Percentiles rank a stretch among this genome's conserved stretches.
phyloP scores from a whole-genome alignment of 2,888 invertebrate species.

The Gibbula magus region DNA sequence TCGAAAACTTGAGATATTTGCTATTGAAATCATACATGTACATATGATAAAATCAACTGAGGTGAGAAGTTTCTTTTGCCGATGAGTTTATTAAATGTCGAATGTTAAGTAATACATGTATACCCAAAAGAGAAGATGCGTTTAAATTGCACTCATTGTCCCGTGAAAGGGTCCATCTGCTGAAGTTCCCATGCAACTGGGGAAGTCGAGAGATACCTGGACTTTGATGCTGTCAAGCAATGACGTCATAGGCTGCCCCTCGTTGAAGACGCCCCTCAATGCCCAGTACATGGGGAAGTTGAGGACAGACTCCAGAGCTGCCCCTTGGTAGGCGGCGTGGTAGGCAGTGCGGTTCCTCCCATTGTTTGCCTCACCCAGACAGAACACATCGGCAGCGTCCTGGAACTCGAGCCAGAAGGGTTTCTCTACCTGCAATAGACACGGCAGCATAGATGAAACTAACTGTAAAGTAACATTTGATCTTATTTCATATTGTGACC shows the following conservation, averaged over 20 bases:
- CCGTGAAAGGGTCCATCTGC: no score
- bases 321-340: slow-evolving; percentile 45
- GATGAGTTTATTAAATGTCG: no score
- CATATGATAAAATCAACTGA: no score
- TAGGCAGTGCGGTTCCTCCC: slow-evolving; percentile 40
- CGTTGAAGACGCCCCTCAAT: slow-evolving; percentile 40
- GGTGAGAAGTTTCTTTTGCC: no score
- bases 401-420: slow-evolving; percentile 49
- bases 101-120: no score
- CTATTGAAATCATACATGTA: no score
- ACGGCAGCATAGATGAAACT: no score
- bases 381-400: slow-evolving; percentile 40
- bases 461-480: no score
- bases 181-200: background rate
- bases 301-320: slow-evolving; percentile 41
- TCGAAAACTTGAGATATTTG: no score
- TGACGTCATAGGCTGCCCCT: slow-evolving; percentile 33
- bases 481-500: no score
- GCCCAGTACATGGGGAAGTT: slow-evolving; percentile 50
- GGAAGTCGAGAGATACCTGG: background rate
- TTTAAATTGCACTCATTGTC: no score
- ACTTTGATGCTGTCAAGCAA: slow-evolving; percentile 20
- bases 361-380: slow-evolving; percentile 50
- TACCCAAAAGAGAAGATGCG: no score
- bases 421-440: slow-evolving; percentile 29